Evolutionary conservation across 2,888 invertebrate genomes (phyloP).

Genomic region (Morpho deidamia): DNA sequence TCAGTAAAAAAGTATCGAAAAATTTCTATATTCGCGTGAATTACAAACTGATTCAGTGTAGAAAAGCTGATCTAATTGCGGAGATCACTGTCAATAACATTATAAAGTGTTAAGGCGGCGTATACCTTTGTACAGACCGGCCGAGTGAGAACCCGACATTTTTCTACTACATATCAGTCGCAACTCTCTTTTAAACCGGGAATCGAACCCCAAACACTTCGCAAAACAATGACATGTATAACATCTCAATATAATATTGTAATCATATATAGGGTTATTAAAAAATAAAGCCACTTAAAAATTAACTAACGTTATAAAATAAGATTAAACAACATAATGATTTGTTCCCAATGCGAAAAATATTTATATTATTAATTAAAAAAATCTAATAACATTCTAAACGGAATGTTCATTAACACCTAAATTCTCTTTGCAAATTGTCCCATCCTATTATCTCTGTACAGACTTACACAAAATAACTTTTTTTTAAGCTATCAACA

Average conservation of each 20-base stretch:
- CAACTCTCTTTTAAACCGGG: conserved; percentile 68
- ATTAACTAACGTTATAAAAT: conserved; percentile 77
- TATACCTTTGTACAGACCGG: conserved; percentile 75
- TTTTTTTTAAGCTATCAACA: conserved; percentile 69
- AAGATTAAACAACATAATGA: conserved; percentile 78
- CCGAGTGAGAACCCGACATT: conserved; percentile 46
- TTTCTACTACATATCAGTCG: conserved; percentile 73
- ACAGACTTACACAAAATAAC: conserved; percentile 75
- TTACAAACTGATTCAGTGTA: conserved; percentile 11
- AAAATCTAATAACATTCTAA: conserved; percentile 77
- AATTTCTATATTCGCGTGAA: conserved; percentile 3
- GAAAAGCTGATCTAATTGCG: conserved; percentile 22
- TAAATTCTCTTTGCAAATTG: conserved; percentile 78
- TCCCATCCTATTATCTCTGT: conserved; percentile 76
- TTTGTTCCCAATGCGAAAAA: conserved; percentile 76
- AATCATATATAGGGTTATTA: conserved; percentile 67
- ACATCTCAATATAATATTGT: conserved; percentile 75
- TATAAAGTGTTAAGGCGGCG: conserved; percentile 69
- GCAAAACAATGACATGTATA: conserved; percentile 75
- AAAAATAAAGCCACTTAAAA: conserved; percentile 74
- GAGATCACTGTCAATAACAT: conserved; percentile 66
- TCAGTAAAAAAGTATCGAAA: conserved; percentile 21
- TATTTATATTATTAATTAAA: conserved; percentile 55
- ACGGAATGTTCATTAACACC: conserved; percentile 75
- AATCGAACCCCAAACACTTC: conserved; percentile 64